phyloP scores from a whole-genome alignment of 35 echinoderm and acorn worm species.

The Apostichopus californicus region DNA sequence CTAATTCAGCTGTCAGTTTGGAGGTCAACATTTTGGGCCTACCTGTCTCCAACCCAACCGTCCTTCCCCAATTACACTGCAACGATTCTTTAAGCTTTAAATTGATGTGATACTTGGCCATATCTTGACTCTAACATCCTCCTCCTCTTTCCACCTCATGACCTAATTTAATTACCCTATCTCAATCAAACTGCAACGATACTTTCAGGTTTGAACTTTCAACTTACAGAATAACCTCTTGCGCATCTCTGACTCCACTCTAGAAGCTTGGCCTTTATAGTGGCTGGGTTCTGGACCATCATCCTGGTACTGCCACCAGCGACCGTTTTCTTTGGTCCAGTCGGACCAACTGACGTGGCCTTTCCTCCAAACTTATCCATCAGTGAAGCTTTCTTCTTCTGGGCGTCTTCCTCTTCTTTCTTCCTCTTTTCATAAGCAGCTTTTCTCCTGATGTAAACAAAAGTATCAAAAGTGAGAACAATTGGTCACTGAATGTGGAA shows the following conservation, averaged over 20 bases:
- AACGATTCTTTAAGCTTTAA: too few relatives aligned
- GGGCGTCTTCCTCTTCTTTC: constrained; percentile 60
- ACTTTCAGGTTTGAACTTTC: too few relatives aligned
- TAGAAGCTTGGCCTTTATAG: constrained; percentile 91
- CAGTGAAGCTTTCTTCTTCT: constrained; percentile 77
- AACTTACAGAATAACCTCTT: constrained; percentile 72
- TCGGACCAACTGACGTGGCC: constrained; percentile 40
- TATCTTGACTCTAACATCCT: too few relatives aligned
- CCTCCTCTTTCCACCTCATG: too few relatives aligned
- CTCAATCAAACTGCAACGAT: too few relatives aligned
- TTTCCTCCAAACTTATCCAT: constrained; percentile 96
- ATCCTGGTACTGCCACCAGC: constrained; percentile 52
- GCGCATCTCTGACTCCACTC: constrained; percentile 80
- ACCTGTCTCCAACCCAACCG: too few relatives aligned
- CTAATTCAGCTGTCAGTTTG: too few relatives aligned
- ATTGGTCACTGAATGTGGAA: background rate
- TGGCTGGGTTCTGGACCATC: constrained; percentile 83
- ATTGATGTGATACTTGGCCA: too few relatives aligned
- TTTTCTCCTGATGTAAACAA: constrained; percentile 64
- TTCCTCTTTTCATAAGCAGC: constrained; percentile 71
- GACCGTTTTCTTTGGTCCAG: constrained; percentile 10
- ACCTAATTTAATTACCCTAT: too few relatives aligned
- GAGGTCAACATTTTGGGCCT: too few relatives aligned
- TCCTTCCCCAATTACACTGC: too few relatives aligned
- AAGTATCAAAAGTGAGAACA: background rate